Base-by-base conservation (phyloP, 1,140 invertebrate genomes). In the Tetraneura akinire region DNA sequence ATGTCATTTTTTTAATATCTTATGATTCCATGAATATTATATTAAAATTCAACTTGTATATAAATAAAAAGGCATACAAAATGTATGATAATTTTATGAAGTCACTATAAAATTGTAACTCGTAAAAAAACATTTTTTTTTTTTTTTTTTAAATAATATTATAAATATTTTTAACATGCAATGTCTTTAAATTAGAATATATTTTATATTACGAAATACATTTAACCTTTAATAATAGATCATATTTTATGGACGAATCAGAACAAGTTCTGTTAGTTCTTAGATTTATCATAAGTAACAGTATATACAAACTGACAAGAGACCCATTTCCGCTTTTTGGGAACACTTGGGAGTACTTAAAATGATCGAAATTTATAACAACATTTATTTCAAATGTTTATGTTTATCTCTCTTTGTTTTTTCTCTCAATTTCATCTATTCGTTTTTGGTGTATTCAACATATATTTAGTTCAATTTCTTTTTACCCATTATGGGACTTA, bases 331-430 rank as follows among this genome's bases (percentile, higher is more conserved):
- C 21, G 1, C 21, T 68, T 68, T 64, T 51, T 29, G 9, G 26
- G 16, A 71, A 9, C 68, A 51, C 68, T 71, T 14, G 68, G 68
- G 68, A 71, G 23, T 71, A 71, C 14, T 71, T 51, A 8, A 71
- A 51, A 71, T 51, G 47, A 71, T 71, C 45, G 47, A 51, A 71
- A 71, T 71, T 71, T 71, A 71, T 45, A 71, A 68, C 64, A 68
- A 51, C 45, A 51, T 71, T 32, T 71, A 51, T 71, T 71, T 71
- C 16, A 71, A 71, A 71, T 51, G 68, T 71, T 70, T 70, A 49
- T 70, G 45, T 49, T 71, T 71, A 71, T 71, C 23, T 51, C 23
- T 51, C 29, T 71, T 62, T 62, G 26, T 62, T 71, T 49, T 71
- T 26, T 5, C 26, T 70, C 14, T 18, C 23, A 9, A 49, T 71